Evolutionary conservation across 1,140 invertebrate genomes (phyloP).

Genomic region (Proctacanthus coquilletti): DNA sequence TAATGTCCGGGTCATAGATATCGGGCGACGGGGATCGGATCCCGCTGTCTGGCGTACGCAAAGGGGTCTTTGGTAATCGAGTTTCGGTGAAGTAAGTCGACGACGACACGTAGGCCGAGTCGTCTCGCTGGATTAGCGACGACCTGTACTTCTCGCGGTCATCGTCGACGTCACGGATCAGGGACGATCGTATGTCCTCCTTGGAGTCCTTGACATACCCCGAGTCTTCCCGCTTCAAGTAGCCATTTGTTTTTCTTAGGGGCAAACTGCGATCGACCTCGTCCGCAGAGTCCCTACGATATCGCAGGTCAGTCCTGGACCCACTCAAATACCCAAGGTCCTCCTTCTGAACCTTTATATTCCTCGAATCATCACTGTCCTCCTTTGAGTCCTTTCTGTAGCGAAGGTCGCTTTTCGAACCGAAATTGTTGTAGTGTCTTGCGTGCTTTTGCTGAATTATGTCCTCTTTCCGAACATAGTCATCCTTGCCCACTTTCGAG

Average conservation of each 20-base stretch:
- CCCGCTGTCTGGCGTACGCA: slow-evolving; percentile 6
- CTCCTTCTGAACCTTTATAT: slow-evolving; percentile 5
- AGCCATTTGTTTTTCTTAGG: slow-evolving; percentile 2
- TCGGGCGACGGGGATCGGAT: slow-evolving; percentile 6
- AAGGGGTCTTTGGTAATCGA: slow-evolving; percentile 4
- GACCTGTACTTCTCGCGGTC: slow-evolving; percentile 15
- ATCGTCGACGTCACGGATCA: slow-evolving; percentile 6
- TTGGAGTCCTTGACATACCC: slow-evolving; percentile 7
- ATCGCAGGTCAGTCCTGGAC: slow-evolving; percentile 7
- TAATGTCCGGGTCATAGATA: slow-evolving; percentile 2
- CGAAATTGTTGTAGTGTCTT: neutral
- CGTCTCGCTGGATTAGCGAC: slow-evolving; percentile 33
- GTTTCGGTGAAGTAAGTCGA: slow-evolving; percentile 20
- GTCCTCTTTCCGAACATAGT: slow-evolving; percentile 25
- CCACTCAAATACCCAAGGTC: slow-evolving; percentile 10
- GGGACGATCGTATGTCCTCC: slow-evolving; percentile 4
- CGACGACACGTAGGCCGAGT: slow-evolving; percentile 37
- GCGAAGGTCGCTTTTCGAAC: neutral
- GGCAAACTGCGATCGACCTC: neutral
- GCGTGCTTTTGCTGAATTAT: slow-evolving; percentile 26
- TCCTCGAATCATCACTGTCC: slow-evolving; percentile 4
- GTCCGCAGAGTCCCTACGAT: slow-evolving; percentile 9
- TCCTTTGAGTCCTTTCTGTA: slow-evolving; percentile 2
- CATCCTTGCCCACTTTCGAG: slow-evolving; percentile 10
- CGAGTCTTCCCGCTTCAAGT: slow-evolving; percentile 9